Evolutionary conservation across 2,113 vertebrate genomes (phyloP), one percentile per base, ranked within the genome.

Genomic region (Periophthalmodon schlosseri): DNA sequence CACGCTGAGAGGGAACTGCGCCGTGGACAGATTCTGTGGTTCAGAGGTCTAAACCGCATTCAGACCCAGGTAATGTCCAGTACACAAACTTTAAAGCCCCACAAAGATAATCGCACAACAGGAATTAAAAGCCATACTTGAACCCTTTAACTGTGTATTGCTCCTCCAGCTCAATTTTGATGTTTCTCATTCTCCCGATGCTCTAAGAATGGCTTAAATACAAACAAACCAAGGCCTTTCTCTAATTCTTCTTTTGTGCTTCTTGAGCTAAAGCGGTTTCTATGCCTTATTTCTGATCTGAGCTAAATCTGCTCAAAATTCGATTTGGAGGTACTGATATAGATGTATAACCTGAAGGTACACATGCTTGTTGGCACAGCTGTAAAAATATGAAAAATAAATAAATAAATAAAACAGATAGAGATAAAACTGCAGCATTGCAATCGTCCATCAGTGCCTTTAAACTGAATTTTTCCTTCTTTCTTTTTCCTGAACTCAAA

Each of bases 31-130:
- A 99, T 99, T 90, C 95, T 99, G 85, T 99, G 98, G 98, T 99
- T 99, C 95, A 94, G 98, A 91, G 98, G 98, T 87, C 96, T 99
- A 85, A 99, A 99, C 94, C 95, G 98, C 92, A 99, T 99, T 91
- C 98, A 99, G 81, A 99, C 97, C 81, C 97, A 99, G 98, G 98
- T 99, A 97, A 95, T 88, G 77, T 90, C 68, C 89, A 4, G 0
- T 4, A 0, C 21, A 23, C 57, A 58, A 9, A 44, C 39, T 44
- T 12, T 60, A 28, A 60, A 14, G 12, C n/a, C 23, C 57, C 57
- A 12, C 21, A 24, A 28, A 60, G 14, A 24, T 23, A 13, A 28
- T 60, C 12, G 0, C 28, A 63, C 69, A 64, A 78, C 66, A 61
- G 88, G 87, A 88, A 86, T 71, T 65, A 72, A 84, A 90, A 90